Evolutionary conservation across 2,797 vertebrate genomes (phyloP), one percentile per base, ranked within the genome.

Genomic region (Emys orbicularis): DNA sequence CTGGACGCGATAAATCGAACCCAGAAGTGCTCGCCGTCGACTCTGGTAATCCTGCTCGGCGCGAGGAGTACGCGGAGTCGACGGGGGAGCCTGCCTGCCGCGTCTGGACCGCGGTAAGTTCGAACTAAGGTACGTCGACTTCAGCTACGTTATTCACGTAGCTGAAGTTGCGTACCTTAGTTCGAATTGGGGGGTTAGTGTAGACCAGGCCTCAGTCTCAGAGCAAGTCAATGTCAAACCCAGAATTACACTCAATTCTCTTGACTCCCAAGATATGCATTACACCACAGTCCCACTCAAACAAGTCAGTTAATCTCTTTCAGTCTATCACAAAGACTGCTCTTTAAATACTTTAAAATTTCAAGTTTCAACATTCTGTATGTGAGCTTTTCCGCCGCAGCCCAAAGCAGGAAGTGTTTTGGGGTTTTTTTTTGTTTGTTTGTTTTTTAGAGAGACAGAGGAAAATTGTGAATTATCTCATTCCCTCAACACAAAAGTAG

Each of bases 291-390:
- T 91, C 90, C 91, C 68, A 85, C 52, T 83, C 82, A 31, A 94
- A 89, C 79, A 96, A 95, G 92, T 92, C 79, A 94, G 87, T 92
- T 96, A 97, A 97, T 94, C 96, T 91, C 95, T 91, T 97, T 96
- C 95, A 94, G 96, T 96, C 94, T 68, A 34, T 68, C 34, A 21
- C 61, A 68, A 34, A 68, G 10, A n/a, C 61, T 68, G 86, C 88
- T 94, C 92, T 90, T 94, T 91, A 82, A 68, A 68, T 18, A 68
- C 5, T 68, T 68, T n/a, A 68, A 68, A n/a, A n/a, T 68, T 21
- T 68, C 2, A 68, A 19, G 34, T 37, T 65, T 68, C 3, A 72
- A 72, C 34, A 97, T 92, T 92, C 87, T 94, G 95, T 89, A 94
- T 23, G 18, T 23, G n/a, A 41, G n/a, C 65, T 72, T 41, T 41